Conservation (phyloP, 2,113 vertebrate species). For the Hydrochoerus hydrochaeris region DNA sequence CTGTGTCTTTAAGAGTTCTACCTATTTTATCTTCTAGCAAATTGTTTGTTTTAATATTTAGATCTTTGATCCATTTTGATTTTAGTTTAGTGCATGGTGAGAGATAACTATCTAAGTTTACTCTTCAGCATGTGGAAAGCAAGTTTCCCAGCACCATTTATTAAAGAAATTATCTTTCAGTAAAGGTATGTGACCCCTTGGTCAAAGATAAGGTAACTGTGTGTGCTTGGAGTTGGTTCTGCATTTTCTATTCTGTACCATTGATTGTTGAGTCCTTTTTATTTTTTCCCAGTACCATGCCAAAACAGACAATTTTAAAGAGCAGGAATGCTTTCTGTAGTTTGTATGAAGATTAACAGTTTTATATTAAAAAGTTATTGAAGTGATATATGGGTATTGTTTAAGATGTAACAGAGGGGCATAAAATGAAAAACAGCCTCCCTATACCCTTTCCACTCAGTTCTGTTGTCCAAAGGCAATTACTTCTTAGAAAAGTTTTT, state of each 20-base stretch:
- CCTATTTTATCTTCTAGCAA: background rate
- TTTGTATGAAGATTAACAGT: slow-evolving; percentile 18
- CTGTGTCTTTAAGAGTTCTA: background rate
- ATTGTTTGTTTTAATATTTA: background rate
- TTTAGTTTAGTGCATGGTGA: background rate
- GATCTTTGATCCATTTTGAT: background rate
- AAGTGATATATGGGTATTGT: background rate
- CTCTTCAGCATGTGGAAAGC: background rate
- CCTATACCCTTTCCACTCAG: background rate
- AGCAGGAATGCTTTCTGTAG: background rate
- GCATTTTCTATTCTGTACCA: background rate
- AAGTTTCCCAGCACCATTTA: background rate
- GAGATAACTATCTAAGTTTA: background rate
- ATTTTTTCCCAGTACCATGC: background rate
- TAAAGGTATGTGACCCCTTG: background rate
- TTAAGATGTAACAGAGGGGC: background rate
- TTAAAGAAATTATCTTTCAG: background rate
- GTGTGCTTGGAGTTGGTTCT: background rate
- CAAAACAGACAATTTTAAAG: background rate
- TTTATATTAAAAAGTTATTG: slow-evolving; percentile 15
- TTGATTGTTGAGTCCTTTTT: background rate
- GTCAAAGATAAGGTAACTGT: background rate
- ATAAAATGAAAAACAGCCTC: background rate
- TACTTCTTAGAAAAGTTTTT: background rate
- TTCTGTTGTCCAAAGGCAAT: background rate